Evolutionary conservation across 1,140 invertebrate genomes (phyloP).

Genomic region (Tyrophagus putrescentiae): DNA sequence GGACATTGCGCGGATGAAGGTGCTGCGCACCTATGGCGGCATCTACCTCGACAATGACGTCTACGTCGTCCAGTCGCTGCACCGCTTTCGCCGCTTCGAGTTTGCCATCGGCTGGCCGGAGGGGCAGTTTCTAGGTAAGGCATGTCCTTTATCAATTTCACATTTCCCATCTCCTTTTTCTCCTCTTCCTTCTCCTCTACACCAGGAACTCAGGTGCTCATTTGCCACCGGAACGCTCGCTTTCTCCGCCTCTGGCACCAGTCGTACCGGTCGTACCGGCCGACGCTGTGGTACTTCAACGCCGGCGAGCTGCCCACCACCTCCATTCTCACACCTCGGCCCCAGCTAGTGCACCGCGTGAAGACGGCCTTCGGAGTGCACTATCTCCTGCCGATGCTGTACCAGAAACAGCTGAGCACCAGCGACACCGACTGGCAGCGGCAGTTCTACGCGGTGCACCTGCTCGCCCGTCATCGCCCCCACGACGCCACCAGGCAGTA

Average conservation of each 20-base stretch:
- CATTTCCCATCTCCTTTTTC: too few relatives aligned
- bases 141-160: background rate
- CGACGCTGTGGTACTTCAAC: conserved; percentile 31
- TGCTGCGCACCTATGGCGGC: conserved; percentile 33
- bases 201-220: conserved; percentile 28
- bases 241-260: conserved; percentile 30
- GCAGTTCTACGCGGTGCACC: conserved; percentile 29
- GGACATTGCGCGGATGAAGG: conserved; percentile 32
- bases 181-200: too few relatives aligned
- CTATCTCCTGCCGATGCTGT: conserved; percentile 26
- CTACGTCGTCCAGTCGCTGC: conserved; percentile 32
- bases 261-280: conserved; percentile 29
- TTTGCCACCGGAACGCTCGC: conserved; percentile 30
- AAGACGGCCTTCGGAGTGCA: conserved; percentile 30
- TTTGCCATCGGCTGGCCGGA: conserved; percentile 34
- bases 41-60: conserved; percentile 36
- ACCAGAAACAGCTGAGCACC: conserved; percentile 22
- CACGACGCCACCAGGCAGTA: conserved; percentile 25
- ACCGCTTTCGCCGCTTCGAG: conserved; percentile 33
- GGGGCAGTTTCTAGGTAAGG: conserved; percentile 25
- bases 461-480: conserved; percentile 29
- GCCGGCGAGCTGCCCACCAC: conserved; percentile 31
- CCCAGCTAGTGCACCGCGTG: conserved; percentile 31
- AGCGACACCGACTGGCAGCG: conserved; percentile 6
- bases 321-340: conserved; percentile 26